These are phyloP conservation scores for Apodemus sylvaticus DNA, from an alignment of 2,113 vertebrate species.

Conservation along the genomic window DNA sequence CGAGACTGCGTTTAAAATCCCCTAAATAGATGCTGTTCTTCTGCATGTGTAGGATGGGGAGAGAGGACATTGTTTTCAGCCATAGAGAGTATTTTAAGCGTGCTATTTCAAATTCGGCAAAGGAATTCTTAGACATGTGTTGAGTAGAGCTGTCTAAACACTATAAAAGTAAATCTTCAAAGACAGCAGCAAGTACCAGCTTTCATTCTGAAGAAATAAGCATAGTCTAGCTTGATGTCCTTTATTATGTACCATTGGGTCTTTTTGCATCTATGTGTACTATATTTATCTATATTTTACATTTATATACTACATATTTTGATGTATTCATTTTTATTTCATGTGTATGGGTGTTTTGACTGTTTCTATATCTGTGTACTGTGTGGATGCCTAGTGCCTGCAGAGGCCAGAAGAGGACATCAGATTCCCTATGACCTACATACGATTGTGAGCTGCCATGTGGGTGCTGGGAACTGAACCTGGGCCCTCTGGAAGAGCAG, in stretches of 20 bases:
- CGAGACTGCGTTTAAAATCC: not conserved
- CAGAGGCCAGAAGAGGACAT: not conserved
- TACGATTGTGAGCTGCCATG: too few species aligned
- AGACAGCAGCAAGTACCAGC: not conserved
- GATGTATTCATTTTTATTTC: not conserved
- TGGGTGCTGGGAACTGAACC: not conserved
- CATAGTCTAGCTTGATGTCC: not conserved
- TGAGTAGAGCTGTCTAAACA: not conserved
- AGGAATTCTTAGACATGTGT: not conserved
- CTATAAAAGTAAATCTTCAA: not conserved
- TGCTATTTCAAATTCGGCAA: not conserved
- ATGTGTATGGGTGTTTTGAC: not conserved
- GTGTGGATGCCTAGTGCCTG: not conserved
- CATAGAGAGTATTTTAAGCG: not conserved
- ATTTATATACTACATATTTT: not conserved
- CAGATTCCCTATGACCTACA: not conserved
- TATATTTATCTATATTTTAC: conserved; percentile 4
- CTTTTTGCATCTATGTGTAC: not conserved
- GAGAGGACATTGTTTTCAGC: not conserved
- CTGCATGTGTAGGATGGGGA: too few species aligned
- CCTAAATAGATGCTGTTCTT: not conserved
- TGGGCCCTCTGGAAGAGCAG: not conserved
- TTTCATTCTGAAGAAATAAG: not conserved
- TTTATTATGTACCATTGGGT: not conserved
- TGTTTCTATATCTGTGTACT: not conserved